These are phyloP conservation scores for Pteria penguin DNA, from an alignment of 2,888 invertebrate genomes.

Conservation along the genomic window DNA sequence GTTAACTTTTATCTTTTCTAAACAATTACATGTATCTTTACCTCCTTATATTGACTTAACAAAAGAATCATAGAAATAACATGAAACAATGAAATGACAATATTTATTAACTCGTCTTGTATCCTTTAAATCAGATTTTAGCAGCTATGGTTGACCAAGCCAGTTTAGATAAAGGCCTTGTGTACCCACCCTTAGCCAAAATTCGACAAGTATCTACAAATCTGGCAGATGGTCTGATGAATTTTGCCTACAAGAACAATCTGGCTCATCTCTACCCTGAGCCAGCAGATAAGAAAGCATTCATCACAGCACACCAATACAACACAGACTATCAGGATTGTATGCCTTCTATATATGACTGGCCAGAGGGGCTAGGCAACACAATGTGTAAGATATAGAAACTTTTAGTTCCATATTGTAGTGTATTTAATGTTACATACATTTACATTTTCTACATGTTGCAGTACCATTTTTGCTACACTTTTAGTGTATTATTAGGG, in stretches of 20 bases:
- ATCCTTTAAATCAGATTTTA: constrained; percentile 81
- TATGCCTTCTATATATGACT: constrained; percentile 79
- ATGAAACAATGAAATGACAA: no score
- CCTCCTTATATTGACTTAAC: no score
- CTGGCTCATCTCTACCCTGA: constrained; percentile 81
- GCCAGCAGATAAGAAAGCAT: constrained; percentile 81
- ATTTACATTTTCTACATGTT: no score
- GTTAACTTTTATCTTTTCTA: no score
- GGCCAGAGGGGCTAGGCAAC: constrained; percentile 59
- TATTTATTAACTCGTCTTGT: no score
- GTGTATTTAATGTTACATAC: no score
- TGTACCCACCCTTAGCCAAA: constrained; percentile 92
- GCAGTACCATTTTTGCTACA: no score
- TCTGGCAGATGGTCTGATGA: constrained; percentile 90
- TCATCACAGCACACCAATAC: constrained; percentile 76
- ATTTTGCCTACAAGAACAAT: constrained; percentile 87
- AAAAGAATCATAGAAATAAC: no score
- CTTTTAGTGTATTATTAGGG: background rate
- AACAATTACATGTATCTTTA: no score
- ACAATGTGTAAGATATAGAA: constrained; percentile 15
- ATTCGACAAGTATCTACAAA: constrained; percentile 92
- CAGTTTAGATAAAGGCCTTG: constrained; percentile 89
- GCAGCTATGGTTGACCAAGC: constrained; percentile 89
- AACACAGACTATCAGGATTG: constrained; percentile 80
- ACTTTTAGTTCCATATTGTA: no score